Evolutionary conservation across 2,888 invertebrate genomes (phyloP), one percentile per base, ranked within the genome.

Genomic region (Imbricaverruca yamaguchii): DNA sequence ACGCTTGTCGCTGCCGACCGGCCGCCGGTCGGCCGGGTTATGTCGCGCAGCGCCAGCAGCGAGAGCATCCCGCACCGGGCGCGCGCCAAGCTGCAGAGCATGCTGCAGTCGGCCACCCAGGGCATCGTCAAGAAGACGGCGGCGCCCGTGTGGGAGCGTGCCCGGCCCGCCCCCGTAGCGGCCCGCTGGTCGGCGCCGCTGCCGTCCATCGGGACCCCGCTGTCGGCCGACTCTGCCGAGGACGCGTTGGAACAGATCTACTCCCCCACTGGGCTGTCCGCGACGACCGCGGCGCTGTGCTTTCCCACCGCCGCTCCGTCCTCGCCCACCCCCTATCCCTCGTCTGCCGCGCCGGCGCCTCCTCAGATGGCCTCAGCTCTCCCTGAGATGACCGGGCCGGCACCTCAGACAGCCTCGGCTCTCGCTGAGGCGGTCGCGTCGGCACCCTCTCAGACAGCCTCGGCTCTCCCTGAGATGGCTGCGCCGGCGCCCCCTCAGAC

Each of bases 121-220:
- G 83, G 59, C 67, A 79, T 18, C 81, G 82, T 79, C 82, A 82
- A 13, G 65, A 81, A 25, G 57, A 81, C 55, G 82, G 81, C 81
- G 80, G 78, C 65, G 83, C 81, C 25, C 80, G 81, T 39, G 39
- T 39, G 39, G 39, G 55, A 53, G 56, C 65, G 82, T 81, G 55
- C 82, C 82, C 23, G 59, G 11, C 39, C 39, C 39, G 39, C 39
- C 39, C 4, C 39, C 39, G 4, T 39, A 39, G 2, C 39, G 39
- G 39, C 7, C 69, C 69, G 69, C 23, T 12, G 23, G 23, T 25
- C 67, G 67, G n/a, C 67, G 67, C 10, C 25, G 67, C 23, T 25
- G 25, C n/a, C 23, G 67, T 8, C 67, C 12, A 3, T 13, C 2
- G 67, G 1, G 67, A 3, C 39, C 39, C 39, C 67, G 67, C 12